phyloP scores from a whole-genome alignment of 1,140 invertebrate species.

The Hycleus cichorii region DNA sequence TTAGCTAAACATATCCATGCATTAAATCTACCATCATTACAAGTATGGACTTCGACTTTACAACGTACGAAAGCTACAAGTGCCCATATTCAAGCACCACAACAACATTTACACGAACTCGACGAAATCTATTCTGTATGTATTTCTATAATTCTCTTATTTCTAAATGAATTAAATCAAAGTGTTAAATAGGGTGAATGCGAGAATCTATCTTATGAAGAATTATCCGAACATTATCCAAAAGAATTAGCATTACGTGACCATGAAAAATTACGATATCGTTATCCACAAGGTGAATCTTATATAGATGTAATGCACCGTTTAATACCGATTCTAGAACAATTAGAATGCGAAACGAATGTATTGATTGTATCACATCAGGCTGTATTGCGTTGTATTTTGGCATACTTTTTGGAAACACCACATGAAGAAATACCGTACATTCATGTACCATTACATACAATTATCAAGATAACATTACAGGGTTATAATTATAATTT shows the following conservation, averaged over 20 bases:
- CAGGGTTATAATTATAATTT: constrained; percentile 76
- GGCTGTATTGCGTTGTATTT: constrained; percentile 82
- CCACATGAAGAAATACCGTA: constrained; percentile 74
- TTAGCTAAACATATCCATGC: constrained; percentile 69
- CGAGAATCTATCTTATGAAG: constrained; percentile 88
- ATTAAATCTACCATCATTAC: constrained; percentile 57
- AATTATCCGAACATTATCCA: constrained; percentile 83
- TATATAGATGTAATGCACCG: constrained; percentile 81
- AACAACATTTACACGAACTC: constrained; percentile 68
- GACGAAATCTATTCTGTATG: constrained; percentile 88
- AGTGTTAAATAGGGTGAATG: constrained; percentile 68
- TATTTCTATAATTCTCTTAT: constrained; percentile 34
- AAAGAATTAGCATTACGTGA: constrained; percentile 87
- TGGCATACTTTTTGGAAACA: constrained; percentile 85
- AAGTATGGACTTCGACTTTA: constrained; percentile 83
- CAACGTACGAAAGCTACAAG: constrained; percentile 83
- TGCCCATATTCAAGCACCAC: constrained; percentile 67
- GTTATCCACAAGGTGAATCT: constrained; percentile 87
- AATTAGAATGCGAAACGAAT: constrained; percentile 77
- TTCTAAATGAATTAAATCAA: constrained; percentile 3
- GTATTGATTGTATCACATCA: constrained; percentile 86
- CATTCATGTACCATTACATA: constrained; percentile 85
- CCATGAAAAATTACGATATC: constrained; percentile 85
- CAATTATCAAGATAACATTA: constrained; percentile 71
- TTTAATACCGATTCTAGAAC: constrained; percentile 70